Conservation (phyloP, 2,888 invertebrate genomes). For the Euphydryas editha region DNA sequence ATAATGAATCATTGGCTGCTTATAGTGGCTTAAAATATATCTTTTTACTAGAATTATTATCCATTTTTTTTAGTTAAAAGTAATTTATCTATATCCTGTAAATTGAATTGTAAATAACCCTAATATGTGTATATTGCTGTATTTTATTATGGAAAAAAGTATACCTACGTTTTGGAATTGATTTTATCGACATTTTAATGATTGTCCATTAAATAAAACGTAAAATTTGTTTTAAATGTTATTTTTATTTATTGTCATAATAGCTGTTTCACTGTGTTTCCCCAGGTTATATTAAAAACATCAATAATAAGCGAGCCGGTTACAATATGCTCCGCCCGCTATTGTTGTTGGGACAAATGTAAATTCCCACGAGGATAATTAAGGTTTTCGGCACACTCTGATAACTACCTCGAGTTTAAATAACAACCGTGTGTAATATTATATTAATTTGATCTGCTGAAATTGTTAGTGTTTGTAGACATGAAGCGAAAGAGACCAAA, state of each 20-base stretch:
- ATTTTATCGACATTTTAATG: background rate
- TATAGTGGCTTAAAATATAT: background rate
- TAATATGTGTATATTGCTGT: background rate
- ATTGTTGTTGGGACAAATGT: slow-evolving; percentile 11
- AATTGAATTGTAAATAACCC: background rate
- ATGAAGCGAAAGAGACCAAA: background rate
- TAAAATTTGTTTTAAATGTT: background rate
- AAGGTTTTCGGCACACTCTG: slow-evolving; percentile 12
- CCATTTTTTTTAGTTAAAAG: too few species aligned
- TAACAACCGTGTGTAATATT: slow-evolving; percentile 1
- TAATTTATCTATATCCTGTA: background rate
- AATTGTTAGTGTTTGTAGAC: background rate
- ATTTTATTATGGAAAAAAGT: background rate
- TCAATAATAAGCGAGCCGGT: background rate
- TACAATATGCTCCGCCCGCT: slow-evolving; percentile 7
- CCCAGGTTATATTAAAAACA: slow-evolving; percentile 10
- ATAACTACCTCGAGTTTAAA: slow-evolving; percentile 7
- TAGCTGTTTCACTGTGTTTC: background rate
- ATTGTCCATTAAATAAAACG: background rate
- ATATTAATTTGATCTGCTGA: background rate
- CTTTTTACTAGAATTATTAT: too few species aligned
- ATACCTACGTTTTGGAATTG: background rate
- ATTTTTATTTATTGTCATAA: slow-evolving; percentile 4
- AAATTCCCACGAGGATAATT: slow-evolving; percentile 13
- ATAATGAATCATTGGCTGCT: slow-evolving; percentile 11